A percentile compares a stretch with the other conserved stretches of the same genome.
Evolutionary conservation across 2,113 vertebrate genomes (phyloP).

Genomic region (Maccullochella peelii): DNA sequence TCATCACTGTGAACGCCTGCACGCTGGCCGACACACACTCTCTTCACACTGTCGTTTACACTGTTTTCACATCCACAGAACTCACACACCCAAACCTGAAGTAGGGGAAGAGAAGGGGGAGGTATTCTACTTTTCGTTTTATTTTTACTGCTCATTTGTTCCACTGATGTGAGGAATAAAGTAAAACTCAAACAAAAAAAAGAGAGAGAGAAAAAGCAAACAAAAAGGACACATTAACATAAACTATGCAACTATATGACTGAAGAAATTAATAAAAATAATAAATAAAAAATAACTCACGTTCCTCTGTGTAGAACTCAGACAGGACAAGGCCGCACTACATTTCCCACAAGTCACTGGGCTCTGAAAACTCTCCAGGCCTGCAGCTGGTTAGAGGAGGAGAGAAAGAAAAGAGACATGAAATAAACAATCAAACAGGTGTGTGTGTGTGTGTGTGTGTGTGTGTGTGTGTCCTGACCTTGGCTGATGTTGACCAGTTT

Average conservation of each 20-base stretch:
- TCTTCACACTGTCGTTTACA: background rate
- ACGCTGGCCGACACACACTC: constrained; percentile 40
- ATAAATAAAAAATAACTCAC: constrained; percentile 62
- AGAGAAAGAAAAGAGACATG: too few species aligned
- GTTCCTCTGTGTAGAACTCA: constrained; percentile 59
- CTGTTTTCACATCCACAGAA: constrained; percentile 77
- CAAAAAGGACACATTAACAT: background rate
- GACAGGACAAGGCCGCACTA: constrained; percentile 71
- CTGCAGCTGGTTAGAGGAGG: constrained; percentile 42
- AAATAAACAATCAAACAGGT: background rate
- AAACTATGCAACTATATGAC: background rate
- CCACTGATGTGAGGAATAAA: too few species aligned
- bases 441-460: background rate
- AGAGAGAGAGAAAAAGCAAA: background rate
- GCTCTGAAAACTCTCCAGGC: constrained; percentile 61
- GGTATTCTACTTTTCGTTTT: background rate
- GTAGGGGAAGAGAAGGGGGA: background rate
- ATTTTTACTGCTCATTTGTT: background rate
- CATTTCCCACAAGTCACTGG: constrained; percentile 81
- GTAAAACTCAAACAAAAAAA: too few species aligned
- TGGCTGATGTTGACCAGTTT: constrained; percentile 75
- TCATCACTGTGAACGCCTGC: constrained; percentile 70
- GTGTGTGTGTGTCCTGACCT: constrained; percentile 56
- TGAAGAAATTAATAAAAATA: too few species aligned
- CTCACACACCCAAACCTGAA: constrained; percentile 83